A percentile compares a stretch with the other conserved stretches of the same genome.
Evolutionary conservation across 2,113 vertebrate species (phyloP).

Genomic region (Gopherus flavomarginatus): DNA sequence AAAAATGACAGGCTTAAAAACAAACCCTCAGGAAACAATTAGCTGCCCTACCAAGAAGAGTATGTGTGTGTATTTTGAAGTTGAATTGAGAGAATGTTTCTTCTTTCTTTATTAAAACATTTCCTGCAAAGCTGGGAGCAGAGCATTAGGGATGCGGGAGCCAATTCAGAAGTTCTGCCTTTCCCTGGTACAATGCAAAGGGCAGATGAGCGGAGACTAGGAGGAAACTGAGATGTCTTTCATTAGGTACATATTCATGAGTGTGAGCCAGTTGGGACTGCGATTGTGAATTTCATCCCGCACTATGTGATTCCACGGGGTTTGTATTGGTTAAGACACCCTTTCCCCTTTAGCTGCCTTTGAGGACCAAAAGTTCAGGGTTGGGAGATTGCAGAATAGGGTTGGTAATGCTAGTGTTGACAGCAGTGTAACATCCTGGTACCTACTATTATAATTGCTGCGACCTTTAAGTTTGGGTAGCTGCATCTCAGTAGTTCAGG

Average conservation of each 20-base stretch:
- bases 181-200: neutral
- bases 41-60: neutral
- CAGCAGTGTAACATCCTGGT: neutral
- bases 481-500: neutral
- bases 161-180: neutral
- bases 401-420: neutral
- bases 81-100: neutral
- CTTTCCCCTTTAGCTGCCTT: neutral
- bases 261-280: neutral
- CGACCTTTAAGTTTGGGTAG: neutral
- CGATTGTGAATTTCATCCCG: neutral
- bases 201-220: neutral
- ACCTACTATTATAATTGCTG: neutral
- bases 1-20: neutral
- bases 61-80: neutral
- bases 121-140: constrained; percentile 7
- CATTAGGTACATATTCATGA: neutral
- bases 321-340: neutral
- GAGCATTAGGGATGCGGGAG: neutral
- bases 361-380: neutral
- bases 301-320: neutral
- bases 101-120: neutral
- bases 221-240: neutral
- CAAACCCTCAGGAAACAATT: neutral
- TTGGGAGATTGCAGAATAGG: neutral